Percentiles rank a stretch among this genome's conserved stretches.
Conservation (phyloP, 2,113 vertebrate genomes). For the Callocephalon fimbriatum region DNA sequence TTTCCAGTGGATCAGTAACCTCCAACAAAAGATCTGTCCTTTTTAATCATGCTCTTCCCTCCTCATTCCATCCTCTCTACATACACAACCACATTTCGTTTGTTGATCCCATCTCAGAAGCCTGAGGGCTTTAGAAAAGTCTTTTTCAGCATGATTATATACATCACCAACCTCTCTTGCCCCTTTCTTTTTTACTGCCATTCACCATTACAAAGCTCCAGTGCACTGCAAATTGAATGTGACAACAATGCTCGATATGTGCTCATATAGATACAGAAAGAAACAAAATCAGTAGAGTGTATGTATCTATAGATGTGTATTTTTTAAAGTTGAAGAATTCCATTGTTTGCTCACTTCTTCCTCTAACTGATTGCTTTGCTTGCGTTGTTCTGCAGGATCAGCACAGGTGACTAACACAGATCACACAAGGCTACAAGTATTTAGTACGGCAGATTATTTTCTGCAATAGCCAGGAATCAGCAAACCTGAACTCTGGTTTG, state of each 20-base stretch:
- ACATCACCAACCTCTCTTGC: not conserved
- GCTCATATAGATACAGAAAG: not conserved
- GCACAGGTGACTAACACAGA: not conserved
- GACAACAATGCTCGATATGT: not conserved
- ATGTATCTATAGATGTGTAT: rapidly evolving
- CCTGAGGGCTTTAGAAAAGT: constrained; percentile 79
- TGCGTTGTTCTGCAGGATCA: not conserved
- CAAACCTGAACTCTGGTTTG: not conserved
- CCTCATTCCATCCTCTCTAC: constrained; percentile 38
- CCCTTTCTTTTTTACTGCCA: constrained; percentile 28
- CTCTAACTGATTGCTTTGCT: not conserved
- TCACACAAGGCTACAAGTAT: not conserved
- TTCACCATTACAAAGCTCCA: not conserved
- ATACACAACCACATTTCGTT: constrained; percentile 62
- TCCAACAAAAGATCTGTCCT: constrained; percentile 83
- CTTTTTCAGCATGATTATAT: constrained; percentile 66
- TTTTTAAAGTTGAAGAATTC: not conserved
- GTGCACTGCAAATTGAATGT: not conserved
- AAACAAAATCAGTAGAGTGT: not conserved
- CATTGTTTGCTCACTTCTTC: not conserved
- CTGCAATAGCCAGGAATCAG: not conserved
- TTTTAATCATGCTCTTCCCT: constrained; percentile 77
- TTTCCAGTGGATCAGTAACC: constrained; percentile 75
- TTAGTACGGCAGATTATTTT: not conserved
- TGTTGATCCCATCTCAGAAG: constrained; percentile 72